Conservation (phyloP, 2,797 vertebrate species). For the Chelon labrosus region DNA sequence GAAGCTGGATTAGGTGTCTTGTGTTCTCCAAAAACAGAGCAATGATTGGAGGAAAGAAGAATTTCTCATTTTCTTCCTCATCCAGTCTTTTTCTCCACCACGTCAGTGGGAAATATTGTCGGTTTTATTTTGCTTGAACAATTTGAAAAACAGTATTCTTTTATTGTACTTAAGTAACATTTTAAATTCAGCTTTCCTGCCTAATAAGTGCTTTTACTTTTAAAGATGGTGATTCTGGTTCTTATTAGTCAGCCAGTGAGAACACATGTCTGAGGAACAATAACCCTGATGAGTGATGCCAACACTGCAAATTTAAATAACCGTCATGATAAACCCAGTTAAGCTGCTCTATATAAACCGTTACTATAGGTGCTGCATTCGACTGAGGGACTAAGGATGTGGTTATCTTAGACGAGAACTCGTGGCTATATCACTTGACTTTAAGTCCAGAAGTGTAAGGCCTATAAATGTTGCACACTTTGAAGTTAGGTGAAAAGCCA, state of each 20-base stretch:
- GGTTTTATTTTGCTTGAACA: background rate
- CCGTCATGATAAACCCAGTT: too few species aligned
- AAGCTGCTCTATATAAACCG: background rate
- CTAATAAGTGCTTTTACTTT: background rate
- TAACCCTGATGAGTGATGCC: too few species aligned
- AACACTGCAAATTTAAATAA: too few species aligned
- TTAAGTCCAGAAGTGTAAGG: background rate
- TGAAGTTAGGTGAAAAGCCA: background rate
- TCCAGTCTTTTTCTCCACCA: too few species aligned
- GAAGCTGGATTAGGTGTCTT: background rate
- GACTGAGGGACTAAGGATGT: background rate
- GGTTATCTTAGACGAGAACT: background rate
- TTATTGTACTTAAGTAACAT: too few species aligned
- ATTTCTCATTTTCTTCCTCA: background rate
- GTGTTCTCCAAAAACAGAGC: conserved; percentile 4
- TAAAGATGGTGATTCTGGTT: too few species aligned
- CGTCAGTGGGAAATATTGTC: background rate
- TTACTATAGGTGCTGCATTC: too few species aligned
- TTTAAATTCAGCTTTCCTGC: background rate
- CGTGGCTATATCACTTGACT: too few species aligned
- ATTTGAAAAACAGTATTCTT: too few species aligned
- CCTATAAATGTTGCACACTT: background rate
- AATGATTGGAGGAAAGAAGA: background rate
- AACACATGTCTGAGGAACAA: too few species aligned
- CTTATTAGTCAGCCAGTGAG: too few species aligned